These are phyloP conservation scores for Volucella inflata DNA, from an alignment of 2,888 invertebrate species.

Conservation along the genomic window DNA sequence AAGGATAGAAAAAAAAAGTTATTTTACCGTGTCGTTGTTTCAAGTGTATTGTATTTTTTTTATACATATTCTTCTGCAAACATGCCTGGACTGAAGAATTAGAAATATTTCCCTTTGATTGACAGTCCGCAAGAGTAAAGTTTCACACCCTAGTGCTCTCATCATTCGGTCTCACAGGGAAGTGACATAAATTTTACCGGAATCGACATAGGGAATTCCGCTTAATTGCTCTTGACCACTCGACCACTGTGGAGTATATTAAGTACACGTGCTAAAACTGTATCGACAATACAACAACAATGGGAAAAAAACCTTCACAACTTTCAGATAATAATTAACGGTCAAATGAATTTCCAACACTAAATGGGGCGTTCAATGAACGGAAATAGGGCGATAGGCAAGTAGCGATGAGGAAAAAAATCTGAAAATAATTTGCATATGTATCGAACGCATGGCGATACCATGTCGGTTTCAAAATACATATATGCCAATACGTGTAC, in stretches of 20 bases:
- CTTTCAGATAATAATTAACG: constrained; percentile 68
- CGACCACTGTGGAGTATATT: constrained; percentile 37
- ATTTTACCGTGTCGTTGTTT: constrained; percentile 18
- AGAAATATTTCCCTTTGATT: constrained; percentile 65
- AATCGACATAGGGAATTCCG: constrained; percentile 61
- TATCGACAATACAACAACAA: constrained; percentile 7
- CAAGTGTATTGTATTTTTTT: constrained; percentile 17
- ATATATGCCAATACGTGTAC: too few species aligned
- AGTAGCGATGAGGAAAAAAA: constrained; percentile 20
- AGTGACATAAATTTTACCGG: constrained; percentile 27
- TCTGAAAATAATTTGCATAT: constrained; percentile 73
- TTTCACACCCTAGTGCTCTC: constrained; percentile 28
- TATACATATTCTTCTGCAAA: neutral
- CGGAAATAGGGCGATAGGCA: constrained; percentile 1
- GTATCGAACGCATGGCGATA: constrained; percentile 57
- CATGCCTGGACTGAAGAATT: constrained; percentile 32
- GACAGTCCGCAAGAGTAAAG: constrained; percentile 68
- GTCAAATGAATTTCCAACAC: constrained; percentile 69
- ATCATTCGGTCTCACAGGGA: constrained; percentile 13
- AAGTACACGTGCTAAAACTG: constrained; percentile 46
- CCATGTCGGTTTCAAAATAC: constrained; percentile 35
- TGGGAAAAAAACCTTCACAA: constrained; percentile 17
- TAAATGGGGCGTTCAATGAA: constrained; percentile 61
- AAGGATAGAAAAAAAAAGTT: constrained; percentile 37
- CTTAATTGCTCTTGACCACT: constrained; percentile 65